These are phyloP conservation scores for Synergus laeviventris DNA, from an alignment of 2,888 invertebrate species.

Conservation along the genomic window DNA sequence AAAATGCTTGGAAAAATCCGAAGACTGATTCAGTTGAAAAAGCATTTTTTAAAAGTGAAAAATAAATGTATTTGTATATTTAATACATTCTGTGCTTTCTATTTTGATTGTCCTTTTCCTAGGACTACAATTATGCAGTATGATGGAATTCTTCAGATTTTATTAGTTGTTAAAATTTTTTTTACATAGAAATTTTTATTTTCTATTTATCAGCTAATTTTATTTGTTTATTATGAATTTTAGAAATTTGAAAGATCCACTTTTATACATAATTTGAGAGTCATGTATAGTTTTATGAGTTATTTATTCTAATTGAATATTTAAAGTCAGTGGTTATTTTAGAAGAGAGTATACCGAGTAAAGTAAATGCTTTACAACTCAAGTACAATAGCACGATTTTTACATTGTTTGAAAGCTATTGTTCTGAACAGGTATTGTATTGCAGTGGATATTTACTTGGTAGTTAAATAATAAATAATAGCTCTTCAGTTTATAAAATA, in stretches of 20 bases:
- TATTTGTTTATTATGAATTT: background rate
- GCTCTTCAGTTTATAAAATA: conserved; percentile 9
- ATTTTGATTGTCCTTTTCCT: conserved; percentile 24
- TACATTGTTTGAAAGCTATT: conserved; percentile 20
- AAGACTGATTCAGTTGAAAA: background rate
- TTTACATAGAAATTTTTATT: background rate
- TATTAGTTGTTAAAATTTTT: background rate
- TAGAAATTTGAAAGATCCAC: background rate
- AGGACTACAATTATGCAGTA: conserved; percentile 24
- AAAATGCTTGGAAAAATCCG: background rate
- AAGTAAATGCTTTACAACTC: conserved; percentile 12
- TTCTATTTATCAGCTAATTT: background rate
- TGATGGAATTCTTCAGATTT: conserved; percentile 16
- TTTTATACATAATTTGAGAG: background rate
- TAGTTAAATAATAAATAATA: conserved; percentile 34
- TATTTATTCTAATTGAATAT: conserved; percentile 24
- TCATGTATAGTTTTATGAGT: background rate
- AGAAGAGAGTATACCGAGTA: background rate
- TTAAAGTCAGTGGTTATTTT: conserved; percentile 17
- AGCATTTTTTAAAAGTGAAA: background rate
- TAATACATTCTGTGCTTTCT: conserved; percentile 4
- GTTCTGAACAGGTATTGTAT: conserved; percentile 15
- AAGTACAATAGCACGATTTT: conserved; percentile 27
- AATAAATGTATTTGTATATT: background rate
- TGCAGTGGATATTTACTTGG: conserved; percentile 24